Conservation (phyloP, 2,113 vertebrate species). For the Tetrax tetrax region DNA sequence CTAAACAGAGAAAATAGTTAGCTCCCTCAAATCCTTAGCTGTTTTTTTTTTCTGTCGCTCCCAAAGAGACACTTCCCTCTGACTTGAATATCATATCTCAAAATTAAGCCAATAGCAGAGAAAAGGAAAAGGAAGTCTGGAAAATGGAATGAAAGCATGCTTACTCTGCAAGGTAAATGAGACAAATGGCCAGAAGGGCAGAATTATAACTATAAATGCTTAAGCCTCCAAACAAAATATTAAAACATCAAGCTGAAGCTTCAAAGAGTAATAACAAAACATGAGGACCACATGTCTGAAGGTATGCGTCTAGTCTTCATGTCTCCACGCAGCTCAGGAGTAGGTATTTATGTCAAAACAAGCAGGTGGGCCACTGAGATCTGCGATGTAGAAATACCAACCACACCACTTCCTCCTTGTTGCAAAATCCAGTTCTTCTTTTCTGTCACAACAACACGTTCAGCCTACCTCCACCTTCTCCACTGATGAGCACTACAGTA, state of each 20-base stretch:
- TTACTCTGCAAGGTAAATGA: slow-evolving; percentile 20
- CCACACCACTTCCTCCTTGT: not conserved
- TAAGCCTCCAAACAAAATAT: not conserved
- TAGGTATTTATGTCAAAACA: not conserved
- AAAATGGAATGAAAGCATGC: not conserved
- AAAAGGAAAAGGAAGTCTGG: slow-evolving; percentile 1
- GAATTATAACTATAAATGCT: not conserved
- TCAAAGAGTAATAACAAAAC: slow-evolving; percentile 1
- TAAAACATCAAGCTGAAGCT: not conserved
- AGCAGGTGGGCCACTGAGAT: not conserved
- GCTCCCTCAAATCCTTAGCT: not conserved
- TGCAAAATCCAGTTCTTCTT: not conserved
- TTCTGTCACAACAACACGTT: not conserved
- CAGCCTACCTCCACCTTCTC: not conserved
- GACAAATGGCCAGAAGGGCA: not conserved
- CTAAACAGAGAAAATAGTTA: slow-evolving; percentile 11
- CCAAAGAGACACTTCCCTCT: not conserved
- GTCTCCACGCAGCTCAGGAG: not conserved
- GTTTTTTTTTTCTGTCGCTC: not conserved
- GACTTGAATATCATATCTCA: not conserved
- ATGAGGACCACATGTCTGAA: not conserved
- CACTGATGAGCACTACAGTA: accelerated
- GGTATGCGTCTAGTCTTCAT: accelerated
- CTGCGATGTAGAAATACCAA: not conserved
- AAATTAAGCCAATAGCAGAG: slow-evolving; percentile 4